Conservation (phyloP, 2,888 invertebrate genomes). For the Oscheius myriophilus region DNA sequence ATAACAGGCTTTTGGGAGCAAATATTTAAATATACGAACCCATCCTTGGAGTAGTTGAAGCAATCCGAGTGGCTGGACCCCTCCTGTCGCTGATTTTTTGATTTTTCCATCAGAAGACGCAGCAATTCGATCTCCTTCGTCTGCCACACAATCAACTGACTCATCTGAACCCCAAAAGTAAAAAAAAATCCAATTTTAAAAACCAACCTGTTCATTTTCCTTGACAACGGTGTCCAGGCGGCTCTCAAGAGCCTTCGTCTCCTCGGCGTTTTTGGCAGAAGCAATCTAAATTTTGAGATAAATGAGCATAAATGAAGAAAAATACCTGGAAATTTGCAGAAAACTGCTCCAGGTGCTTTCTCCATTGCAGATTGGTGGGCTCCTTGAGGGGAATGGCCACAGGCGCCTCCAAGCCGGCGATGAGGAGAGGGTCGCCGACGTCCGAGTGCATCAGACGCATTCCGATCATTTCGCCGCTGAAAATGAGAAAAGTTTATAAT, state of each 20-base stretch:
- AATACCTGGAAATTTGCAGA: not conserved
- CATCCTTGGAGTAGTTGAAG: too few species aligned
- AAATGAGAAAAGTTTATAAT: too few species aligned
- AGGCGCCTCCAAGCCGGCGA: constrained; percentile 6
- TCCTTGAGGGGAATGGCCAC: not conserved
- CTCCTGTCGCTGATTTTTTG: too few species aligned
- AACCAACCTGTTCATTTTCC: constrained; percentile 12
- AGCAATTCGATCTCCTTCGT: constrained; percentile 16
- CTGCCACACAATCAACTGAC: not conserved
- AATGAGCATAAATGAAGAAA: not conserved
- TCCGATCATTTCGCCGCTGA: constrained; percentile 15
- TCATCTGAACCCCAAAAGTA: not conserved
- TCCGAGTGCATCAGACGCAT: constrained; percentile 2
- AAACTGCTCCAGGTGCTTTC: not conserved
- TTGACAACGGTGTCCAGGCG: not conserved
- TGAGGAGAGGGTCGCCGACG: not conserved
- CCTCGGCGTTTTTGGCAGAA: not conserved
- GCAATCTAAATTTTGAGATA: not conserved
- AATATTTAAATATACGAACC: too few species aligned
- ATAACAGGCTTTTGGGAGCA: too few species aligned
- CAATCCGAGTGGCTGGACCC: too few species aligned
- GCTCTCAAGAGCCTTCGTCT: constrained; percentile 1
- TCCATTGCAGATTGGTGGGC: constrained; percentile 2
- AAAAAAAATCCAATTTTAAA: not conserved
- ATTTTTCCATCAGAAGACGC: constrained; percentile 12